Percentiles rank a stretch among this genome's conserved stretches.
phyloP scores from a whole-genome alignment of 2,797 vertebrate species.

The Chaetophractus vellerosus region DNA sequence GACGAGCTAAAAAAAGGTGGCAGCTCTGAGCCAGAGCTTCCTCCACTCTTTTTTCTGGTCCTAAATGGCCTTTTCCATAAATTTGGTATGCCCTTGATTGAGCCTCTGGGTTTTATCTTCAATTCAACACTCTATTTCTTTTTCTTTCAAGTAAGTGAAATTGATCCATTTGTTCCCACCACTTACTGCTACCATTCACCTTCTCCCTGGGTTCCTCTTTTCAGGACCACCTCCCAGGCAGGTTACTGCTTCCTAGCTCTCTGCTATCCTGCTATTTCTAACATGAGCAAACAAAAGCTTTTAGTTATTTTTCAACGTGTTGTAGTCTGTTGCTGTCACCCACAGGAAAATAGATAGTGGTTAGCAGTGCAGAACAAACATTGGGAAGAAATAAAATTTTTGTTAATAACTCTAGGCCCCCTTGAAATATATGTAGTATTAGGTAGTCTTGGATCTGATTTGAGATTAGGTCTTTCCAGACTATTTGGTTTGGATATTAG shows the following conservation, averaged over 20 bases:
- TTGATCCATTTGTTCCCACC: not conserved
- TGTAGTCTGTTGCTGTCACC: not conserved
- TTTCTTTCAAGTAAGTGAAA: not conserved
- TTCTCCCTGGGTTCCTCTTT: not conserved
- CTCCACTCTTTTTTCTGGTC: not conserved
- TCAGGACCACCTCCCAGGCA: not conserved
- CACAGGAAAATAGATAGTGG: not conserved
- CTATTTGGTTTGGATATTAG: slow-evolving; percentile 1
- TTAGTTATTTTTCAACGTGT: not conserved
- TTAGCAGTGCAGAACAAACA: not conserved
- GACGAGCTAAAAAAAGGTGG: not conserved
- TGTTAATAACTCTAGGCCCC: not conserved
- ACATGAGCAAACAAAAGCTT: not conserved
- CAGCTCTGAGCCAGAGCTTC: not conserved
- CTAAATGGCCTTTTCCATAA: not conserved
- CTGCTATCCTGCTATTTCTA: not conserved
- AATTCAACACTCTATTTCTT: not conserved
- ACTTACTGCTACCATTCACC: not conserved
- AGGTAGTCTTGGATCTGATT: slow-evolving; percentile 25
- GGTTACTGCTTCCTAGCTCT: not conserved
- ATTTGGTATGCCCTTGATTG: not conserved
- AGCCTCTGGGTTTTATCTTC: not conserved
- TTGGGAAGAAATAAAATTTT: not conserved
- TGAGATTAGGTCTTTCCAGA: not conserved
- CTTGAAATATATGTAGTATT: not conserved